phyloP scores from a whole-genome alignment of 2,113 vertebrate species.

The Xiphias gladius region DNA sequence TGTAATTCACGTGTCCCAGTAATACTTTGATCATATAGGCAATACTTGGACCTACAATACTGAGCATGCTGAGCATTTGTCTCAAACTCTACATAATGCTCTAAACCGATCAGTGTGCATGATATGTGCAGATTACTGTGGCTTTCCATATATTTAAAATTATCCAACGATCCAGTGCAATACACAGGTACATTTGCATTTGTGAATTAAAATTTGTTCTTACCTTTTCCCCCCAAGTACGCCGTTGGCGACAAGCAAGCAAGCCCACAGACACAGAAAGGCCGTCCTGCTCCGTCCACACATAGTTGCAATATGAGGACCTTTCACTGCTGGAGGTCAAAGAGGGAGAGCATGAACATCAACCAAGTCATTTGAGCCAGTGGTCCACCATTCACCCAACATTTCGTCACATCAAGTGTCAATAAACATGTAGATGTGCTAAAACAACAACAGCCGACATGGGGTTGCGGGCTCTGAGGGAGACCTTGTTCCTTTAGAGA shows the following conservation, averaged over 20 bases:
- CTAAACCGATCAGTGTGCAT: neutral
- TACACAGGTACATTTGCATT: neutral
- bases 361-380: conserved; percentile 30
- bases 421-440: conserved; percentile 25
- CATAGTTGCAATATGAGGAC: conserved; percentile 86
- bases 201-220: conserved; percentile 50
- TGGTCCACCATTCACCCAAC: conserved; percentile 10
- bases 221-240: conserved; percentile 92
- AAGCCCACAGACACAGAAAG: conserved; percentile 91
- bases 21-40: conserved; percentile 14
- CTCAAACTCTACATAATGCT: neutral
- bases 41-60: conserved; percentile 1
- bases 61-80: neutral
- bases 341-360: conserved; percentile 45
- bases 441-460: conserved; percentile 11
- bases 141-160: neutral
- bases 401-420: conserved; percentile 20
- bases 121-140: neutral
- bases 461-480: conserved; percentile 2
- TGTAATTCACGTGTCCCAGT: neutral
- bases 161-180: neutral
- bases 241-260: conserved; percentile 87
- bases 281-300: conserved; percentile 88
- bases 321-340: conserved; percentile 87
- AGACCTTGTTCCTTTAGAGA: conserved; percentile 18